phyloP scores from a whole-genome alignment of 2,113 vertebrate genomes.

The Vombatus ursinus region DNA sequence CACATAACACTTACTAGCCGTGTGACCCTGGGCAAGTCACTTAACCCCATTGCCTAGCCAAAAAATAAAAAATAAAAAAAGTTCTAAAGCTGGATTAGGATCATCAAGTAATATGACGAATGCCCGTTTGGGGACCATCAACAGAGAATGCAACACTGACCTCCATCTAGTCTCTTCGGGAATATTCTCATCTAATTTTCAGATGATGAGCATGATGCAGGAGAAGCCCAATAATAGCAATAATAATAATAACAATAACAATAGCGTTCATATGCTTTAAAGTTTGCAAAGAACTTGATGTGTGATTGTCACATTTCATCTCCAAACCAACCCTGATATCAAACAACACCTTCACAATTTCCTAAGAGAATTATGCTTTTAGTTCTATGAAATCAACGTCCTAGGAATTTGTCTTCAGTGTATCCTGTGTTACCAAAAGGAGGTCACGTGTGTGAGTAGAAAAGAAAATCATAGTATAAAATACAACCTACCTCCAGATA shows the following conservation, averaged over 20 bases:
- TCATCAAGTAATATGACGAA: constrained; percentile 36
- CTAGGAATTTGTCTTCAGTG: not conserved
- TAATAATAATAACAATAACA: constrained; percentile 24
- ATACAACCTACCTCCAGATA: too few species aligned
- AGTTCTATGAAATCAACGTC: not conserved
- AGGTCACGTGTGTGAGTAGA: constrained; percentile 31
- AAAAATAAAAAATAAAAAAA: too few species aligned
- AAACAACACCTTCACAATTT: not conserved
- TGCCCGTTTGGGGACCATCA: not conserved
- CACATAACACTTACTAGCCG: too few species aligned
- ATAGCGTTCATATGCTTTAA: not conserved
- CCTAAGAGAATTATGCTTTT: not conserved
- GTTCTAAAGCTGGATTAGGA: constrained; percentile 25
- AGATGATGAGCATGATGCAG: constrained; percentile 51
- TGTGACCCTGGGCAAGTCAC: too few species aligned
- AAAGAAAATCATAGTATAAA: constrained; percentile 41
- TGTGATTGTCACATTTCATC: too few species aligned
- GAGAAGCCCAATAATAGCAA: constrained; percentile 39
- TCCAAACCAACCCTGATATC: not conserved
- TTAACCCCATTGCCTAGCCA: too few species aligned
- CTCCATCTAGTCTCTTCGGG: not conserved
- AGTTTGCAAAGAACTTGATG: not conserved
- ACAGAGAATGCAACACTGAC: not conserved
- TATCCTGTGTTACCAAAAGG: constrained; percentile 33
- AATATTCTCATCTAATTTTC: constrained; percentile 40